A percentile compares a stretch with the other conserved stretches of the same genome.
Conservation (phyloP, 1,140 invertebrate species). For the Drosophila melanica region DNA sequence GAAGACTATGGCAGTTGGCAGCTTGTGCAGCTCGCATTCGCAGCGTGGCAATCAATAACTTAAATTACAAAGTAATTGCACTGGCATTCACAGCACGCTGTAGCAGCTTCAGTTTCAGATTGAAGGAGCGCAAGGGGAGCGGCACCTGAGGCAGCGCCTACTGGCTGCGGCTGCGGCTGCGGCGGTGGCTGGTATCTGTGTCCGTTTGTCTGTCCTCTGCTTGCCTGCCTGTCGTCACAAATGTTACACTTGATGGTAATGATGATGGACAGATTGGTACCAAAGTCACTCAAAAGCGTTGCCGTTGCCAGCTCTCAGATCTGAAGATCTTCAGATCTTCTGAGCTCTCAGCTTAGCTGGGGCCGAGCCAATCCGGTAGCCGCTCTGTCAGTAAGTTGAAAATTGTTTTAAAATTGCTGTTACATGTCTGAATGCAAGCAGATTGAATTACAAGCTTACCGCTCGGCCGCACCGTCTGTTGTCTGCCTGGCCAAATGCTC, state of each 20-base stretch:
- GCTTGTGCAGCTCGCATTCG: conserved; percentile 41
- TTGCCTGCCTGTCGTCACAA: conserved; percentile 80
- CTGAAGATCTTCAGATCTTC: conserved; percentile 28
- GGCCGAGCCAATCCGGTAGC: conserved; percentile 79
- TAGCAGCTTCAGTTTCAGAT: conserved; percentile 48
- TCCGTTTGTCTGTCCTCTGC: conserved; percentile 35
- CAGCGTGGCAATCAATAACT: conserved; percentile 84
- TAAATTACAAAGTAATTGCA: conserved; percentile 84
- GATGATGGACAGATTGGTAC: conserved; percentile 84
- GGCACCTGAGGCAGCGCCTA: conserved; percentile 55
- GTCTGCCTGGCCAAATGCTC: conserved; percentile 4
- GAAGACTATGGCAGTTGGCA: conserved; percentile 25
- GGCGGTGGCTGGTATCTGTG: conserved; percentile 27
- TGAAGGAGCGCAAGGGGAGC: conserved; percentile 16
- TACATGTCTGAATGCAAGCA: conserved; percentile 84
- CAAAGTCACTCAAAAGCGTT: conserved; percentile 83
- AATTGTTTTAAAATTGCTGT: conserved; percentile 84
- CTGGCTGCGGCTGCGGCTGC: conserved; percentile 12
- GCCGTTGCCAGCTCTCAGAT: conserved; percentile 63
- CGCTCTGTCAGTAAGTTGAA: conserved; percentile 83
- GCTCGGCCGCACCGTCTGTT: conserved; percentile 39
- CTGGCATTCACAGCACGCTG: conserved; percentile 81
- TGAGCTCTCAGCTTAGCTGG: conserved; percentile 42
- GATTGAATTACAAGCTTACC: conserved; percentile 80
- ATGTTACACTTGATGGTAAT: conserved; percentile 84